phyloP scores from a whole-genome alignment of 1,140 invertebrate genomes.

The Trachymyrmex cornetzi region DNA sequence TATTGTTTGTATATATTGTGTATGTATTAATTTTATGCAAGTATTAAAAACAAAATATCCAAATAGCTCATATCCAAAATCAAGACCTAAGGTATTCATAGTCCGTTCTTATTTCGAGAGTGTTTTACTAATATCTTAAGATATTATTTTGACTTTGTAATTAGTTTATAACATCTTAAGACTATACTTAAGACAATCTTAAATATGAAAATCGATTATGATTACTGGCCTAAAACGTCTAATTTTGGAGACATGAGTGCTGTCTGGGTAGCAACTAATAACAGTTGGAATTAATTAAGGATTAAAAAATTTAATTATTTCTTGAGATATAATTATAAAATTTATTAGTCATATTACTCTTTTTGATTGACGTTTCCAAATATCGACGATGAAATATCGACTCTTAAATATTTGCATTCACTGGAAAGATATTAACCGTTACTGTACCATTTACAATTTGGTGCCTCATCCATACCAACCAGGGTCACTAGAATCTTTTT shows the following conservation, averaged over 20 bases:
- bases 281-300: background rate
- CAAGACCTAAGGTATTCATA: no score
- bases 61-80: no score
- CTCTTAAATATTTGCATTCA: conserved; percentile 23
- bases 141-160: no score
- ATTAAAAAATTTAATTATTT: background rate
- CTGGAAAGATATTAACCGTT: conserved; percentile 10
- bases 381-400: conserved; percentile 6
- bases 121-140: no score
- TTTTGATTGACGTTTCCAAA: background rate
- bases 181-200: no score
- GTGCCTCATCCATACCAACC: no score
- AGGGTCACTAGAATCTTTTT: no score
- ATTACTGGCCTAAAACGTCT: no score
- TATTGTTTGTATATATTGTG: no score
- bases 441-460: no score
- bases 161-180: no score
- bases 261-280: background rate
- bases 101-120: background rate
- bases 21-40: background rate
- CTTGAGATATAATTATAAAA: background rate
- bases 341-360: background rate
- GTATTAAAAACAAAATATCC: background rate
- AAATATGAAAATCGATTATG: no score
- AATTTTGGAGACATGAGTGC: background rate